Conservation (phyloP, 2,888 invertebrate genomes). For the Cerceris ruficornis region DNA sequence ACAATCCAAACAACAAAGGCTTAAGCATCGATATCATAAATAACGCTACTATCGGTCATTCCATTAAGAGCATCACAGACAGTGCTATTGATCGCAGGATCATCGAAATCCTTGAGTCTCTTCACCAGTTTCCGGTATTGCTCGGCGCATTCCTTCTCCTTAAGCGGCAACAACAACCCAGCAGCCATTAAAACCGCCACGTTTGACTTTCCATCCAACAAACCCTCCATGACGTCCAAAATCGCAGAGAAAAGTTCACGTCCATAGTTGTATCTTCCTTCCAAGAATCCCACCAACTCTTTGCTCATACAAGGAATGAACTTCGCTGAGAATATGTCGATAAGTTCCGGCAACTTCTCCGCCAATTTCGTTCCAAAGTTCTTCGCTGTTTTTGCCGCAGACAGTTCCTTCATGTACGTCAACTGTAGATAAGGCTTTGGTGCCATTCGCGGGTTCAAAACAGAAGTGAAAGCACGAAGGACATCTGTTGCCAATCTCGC, state of each 20-base stretch:
- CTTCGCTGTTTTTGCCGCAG: background rate
- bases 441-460: conserved; percentile 57
- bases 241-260: background rate
- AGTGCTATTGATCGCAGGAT: conserved; percentile 29
- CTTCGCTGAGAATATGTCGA: conserved; percentile 23
- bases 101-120: background rate
- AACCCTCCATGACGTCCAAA: conserved; percentile 28
- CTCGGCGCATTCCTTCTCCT: fast-evolving
- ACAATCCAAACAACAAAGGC: background rate
- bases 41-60: background rate
- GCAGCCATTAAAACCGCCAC: conserved; percentile 38
- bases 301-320: conserved; percentile 3
- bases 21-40: background rate
- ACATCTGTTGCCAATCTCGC: conserved; percentile 1
- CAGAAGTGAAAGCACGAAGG: conserved; percentile 36
- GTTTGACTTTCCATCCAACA: background rate
- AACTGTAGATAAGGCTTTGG: conserved; percentile 56
- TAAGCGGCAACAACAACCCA: conserved; percentile 13
- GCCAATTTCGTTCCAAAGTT: conserved; percentile 49
- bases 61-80: conserved; percentile 21
- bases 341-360: conserved; percentile 25
- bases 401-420: conserved; percentile 31
- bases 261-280: fast-evolving
- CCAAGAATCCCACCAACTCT: background rate
- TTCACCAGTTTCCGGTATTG: conserved; percentile 6